A percentile compares a stretch with the other conserved stretches of the same genome.
These are phyloP conservation scores for Anas flavirostris DNA, from an alignment of 2,797 vertebrate genomes.

Conservation along the genomic window DNA sequence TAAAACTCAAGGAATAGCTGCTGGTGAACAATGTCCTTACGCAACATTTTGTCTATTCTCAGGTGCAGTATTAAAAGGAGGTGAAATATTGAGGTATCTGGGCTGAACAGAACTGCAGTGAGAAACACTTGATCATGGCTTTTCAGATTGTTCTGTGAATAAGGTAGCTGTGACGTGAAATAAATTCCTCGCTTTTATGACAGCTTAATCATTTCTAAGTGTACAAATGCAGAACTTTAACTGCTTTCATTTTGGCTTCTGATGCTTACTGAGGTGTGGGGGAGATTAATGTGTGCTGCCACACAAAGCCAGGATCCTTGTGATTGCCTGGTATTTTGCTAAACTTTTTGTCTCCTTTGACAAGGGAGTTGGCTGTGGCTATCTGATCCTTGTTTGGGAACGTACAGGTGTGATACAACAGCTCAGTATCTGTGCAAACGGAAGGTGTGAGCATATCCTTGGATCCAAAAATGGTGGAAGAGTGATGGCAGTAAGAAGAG, in stretches of 20 bases:
- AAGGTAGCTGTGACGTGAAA: not conserved
- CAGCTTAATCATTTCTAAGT: not conserved
- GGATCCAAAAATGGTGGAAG: not conserved
- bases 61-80: not conserved
- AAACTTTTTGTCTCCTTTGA: not conserved
- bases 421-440: accelerated
- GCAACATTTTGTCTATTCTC: not conserved
- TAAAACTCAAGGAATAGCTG: not conserved
- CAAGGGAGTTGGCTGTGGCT: not conserved
- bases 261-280: not conserved
- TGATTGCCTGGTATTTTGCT: not conserved
- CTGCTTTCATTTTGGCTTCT: not conserved
- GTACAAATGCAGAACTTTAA: not conserved
- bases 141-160: not conserved
- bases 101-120: not conserved
- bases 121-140: not conserved
- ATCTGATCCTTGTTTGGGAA: not conserved
- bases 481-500: not conserved
- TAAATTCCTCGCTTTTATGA: not conserved
- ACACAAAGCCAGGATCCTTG: not conserved
- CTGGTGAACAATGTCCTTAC: not conserved
- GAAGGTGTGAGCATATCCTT: not conserved
- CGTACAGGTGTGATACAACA: accelerated
- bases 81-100: not conserved
- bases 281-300: not conserved